These are phyloP conservation scores for Sebastes umbrosus DNA, from an alignment of 2,797 vertebrate species.

Conservation along the genomic window DNA sequence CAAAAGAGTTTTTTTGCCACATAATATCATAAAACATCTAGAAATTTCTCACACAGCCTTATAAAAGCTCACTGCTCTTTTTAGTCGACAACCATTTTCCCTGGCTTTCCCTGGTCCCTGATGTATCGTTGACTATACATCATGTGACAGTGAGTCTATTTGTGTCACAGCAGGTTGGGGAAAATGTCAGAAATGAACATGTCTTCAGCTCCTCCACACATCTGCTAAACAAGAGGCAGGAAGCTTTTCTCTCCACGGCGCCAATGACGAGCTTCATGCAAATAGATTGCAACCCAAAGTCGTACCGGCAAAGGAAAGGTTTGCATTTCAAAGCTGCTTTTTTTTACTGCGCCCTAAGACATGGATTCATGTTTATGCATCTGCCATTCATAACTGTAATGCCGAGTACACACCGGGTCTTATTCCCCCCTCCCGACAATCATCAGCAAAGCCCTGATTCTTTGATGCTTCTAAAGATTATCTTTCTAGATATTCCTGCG, in stretches of 20 bases:
- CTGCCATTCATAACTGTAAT: not conserved
- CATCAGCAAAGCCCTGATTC: too few relatives aligned
- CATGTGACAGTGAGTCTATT: conserved; percentile 76
- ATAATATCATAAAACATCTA: conserved; percentile 9
- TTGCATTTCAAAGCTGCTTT: not conserved
- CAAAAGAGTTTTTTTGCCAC: not conserved
- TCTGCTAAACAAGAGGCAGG: conserved; percentile 65
- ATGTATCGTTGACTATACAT: conserved; percentile 62
- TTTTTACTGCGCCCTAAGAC: not conserved
- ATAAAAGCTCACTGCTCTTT: conserved; percentile 25
- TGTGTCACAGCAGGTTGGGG: conserved; percentile 75
- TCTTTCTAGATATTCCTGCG: too few relatives aligned
- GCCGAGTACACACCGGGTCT: too few relatives aligned
- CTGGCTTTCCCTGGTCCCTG: conserved; percentile 27
- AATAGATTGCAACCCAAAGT: not conserved
- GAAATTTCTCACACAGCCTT: conserved; percentile 14
- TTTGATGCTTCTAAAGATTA: too few relatives aligned
- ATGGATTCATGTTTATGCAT: not conserved
- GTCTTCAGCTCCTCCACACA: conserved; percentile 63
- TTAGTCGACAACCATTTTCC: conserved; percentile 1
- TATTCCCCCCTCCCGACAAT: too few relatives aligned
- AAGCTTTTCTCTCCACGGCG: conserved; percentile 23
- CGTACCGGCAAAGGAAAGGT: not conserved
- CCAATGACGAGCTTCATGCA: conserved; percentile 9
- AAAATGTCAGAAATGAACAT: conserved; percentile 66